A percentile compares a stretch with the other conserved stretches of the same genome.
These are phyloP conservation scores for Coronaproctus castanopsis DNA, from an alignment of 2,888 invertebrate species.

Conservation along the genomic window DNA sequence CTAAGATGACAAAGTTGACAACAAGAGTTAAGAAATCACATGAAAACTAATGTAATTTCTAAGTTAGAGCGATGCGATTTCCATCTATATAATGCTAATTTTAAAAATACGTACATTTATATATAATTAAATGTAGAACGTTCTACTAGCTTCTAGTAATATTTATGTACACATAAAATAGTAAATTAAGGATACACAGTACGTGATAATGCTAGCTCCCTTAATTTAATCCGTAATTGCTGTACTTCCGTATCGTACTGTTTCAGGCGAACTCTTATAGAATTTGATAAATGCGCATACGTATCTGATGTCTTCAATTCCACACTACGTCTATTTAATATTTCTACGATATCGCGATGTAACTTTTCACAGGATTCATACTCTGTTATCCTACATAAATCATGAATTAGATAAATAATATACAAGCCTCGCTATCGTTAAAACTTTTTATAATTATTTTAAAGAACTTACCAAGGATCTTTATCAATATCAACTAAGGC, in stretches of 20 bases:
- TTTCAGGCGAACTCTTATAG: conserved; percentile 37
- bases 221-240: conserved; percentile 36
- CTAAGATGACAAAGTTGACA: too few species aligned
- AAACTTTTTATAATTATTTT: background rate
- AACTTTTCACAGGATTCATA: conserved; percentile 44
- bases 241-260: conserved; percentile 38
- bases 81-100: too few species aligned
- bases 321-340: conserved; percentile 35
- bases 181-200: conserved; percentile 28
- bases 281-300: conserved; percentile 37
- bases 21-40: conserved; percentile 20
- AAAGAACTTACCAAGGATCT: conserved; percentile 29
- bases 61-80: too few species aligned
- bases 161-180: too few species aligned
- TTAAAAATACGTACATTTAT: too few species aligned
- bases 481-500: conserved; percentile 29
- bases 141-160: too few species aligned
- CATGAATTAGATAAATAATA: background rate
- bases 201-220: conserved; percentile 27
- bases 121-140: too few species aligned
- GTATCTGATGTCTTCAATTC: conserved; percentile 32
- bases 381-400: conserved; percentile 35
- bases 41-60: background rate
- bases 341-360: conserved; percentile 39
- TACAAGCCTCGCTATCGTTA: background rate